Percentiles rank a stretch among this genome's conserved stretches.
Evolutionary conservation across 2,797 vertebrate species (phyloP).

Genomic region (Oryzias sinensis): DNA sequence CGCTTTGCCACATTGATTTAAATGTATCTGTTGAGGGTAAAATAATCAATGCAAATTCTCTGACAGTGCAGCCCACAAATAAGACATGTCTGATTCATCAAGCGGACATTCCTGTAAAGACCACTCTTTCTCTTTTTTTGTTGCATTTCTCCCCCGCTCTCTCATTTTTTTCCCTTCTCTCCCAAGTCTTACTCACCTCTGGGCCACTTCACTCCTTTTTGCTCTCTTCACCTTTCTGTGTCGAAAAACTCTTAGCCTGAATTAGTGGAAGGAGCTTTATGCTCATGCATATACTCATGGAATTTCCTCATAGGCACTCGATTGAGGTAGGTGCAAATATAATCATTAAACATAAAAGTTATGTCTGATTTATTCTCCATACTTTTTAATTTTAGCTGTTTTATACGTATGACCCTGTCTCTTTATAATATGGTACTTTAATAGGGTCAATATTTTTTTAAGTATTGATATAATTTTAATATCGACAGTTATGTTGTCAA

Average conservation of each 20-base stretch:
- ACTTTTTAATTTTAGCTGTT: constrained; percentile 28
- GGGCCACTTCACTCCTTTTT: constrained; percentile 71
- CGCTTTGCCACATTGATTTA: constrained; percentile 88
- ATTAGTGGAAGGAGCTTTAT: constrained; percentile 85
- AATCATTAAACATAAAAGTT: constrained; percentile 78
- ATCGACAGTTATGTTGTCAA: neutral
- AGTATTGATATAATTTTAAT: neutral
- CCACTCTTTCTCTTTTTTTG: constrained; percentile 77
- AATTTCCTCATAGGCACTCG: constrained; percentile 78
- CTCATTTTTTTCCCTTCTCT: constrained; percentile 29
- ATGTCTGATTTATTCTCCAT: constrained; percentile 7
- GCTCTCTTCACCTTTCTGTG: constrained; percentile 63
- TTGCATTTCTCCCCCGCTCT: constrained; percentile 37
- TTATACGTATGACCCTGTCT: neutral
- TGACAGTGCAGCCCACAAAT: constrained; percentile 83
- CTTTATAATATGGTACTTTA: too few relatives aligned
- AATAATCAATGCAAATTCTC: constrained; percentile 98
- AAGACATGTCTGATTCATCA: constrained; percentile 89
- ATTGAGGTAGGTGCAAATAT: constrained; percentile 87
- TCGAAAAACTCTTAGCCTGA: constrained; percentile 81
- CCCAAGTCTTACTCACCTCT: constrained; percentile 76
- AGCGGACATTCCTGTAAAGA: constrained; percentile 88
- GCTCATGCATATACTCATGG: constrained; percentile 72
- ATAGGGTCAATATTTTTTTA: neutral
- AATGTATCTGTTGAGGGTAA: constrained; percentile 91